Base-by-base conservation (phyloP, 2,113 vertebrate species). In the Saccopteryx bilineata region DNA sequence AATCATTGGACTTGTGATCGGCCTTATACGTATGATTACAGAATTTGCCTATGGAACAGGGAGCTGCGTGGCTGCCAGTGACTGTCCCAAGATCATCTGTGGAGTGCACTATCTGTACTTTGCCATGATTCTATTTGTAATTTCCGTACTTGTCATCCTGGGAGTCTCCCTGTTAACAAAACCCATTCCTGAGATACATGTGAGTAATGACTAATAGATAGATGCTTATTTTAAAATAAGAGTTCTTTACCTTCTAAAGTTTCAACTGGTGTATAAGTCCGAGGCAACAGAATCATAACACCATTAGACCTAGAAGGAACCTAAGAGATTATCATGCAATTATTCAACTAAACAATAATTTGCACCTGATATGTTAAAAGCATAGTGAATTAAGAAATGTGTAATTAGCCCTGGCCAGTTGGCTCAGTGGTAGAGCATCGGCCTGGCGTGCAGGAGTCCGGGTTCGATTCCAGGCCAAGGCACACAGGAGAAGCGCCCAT, bases 61-160 rank as follows among this genome's bases (percentile, higher is more conserved):
- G 74, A 99, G 92, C 97, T 99, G 99, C 7, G 96, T 96, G 14
- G 8, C 0, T 0, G 98, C 99, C 95, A 99, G 98, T 72, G 28
- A 97, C 63, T 99, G 99, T 93, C 99, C 99, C 0, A 96, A 90
- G 21, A 98, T 99, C 97, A 99, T 99, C 96, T 99, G 99, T 46
- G 99, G 99, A 2, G 98, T 99, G 14, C 99, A 99, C 95, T 99
- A 99, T 97, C 99, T 99, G 26, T 99, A 99, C 98, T 99, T 99
- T 5, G 98, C 98, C 72, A 98, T 99, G 1, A 99, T 99, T 91
- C 98, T 99, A 63, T 99, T 99, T 26, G 88, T 9, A 0, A 4
- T 98, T 63, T 97, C 98, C 2, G 9, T 82, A 68, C 26, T 99
- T 0, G 5, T 99, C 91, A 98, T 99, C 61, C 58, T 99, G 96